phyloP scores from a whole-genome alignment of 1,140 invertebrate species.

The Lepidostoma basale region DNA sequence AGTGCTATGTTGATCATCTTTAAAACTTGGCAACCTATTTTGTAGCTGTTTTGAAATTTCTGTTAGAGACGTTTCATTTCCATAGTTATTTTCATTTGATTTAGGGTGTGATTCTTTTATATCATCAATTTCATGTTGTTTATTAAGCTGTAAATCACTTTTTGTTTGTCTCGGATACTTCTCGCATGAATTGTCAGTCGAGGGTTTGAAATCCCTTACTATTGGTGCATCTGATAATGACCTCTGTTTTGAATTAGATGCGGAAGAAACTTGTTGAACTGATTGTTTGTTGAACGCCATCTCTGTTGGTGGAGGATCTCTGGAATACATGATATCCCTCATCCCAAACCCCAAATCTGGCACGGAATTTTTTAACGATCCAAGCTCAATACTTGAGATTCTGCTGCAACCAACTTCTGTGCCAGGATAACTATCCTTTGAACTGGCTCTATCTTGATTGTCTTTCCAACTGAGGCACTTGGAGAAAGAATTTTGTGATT shows the following conservation, averaged over 20 bases:
- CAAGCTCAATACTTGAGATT: slow-evolving; percentile 29
- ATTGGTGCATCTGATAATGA: not conserved
- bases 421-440: not conserved
- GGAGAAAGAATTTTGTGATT: not conserved
- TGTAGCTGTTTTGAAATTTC: no score
- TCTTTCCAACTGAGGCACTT: slow-evolving; percentile 1
- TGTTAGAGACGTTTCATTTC: no score
- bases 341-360: slow-evolving; percentile 54
- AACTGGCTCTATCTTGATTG: not conserved
- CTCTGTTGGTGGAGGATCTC: not conserved
- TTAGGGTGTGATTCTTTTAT: no score
- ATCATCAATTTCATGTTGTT: no score
- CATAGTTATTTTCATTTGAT: no score
- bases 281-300: not conserved
- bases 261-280: not conserved
- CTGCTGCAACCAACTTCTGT: not conserved
- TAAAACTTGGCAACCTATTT: no score
- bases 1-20: no score
- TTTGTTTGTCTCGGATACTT: no score
- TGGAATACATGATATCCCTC: slow-evolving; percentile 41
- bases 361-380: slow-evolving; percentile 50
- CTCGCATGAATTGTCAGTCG: no score
- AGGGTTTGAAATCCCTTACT: not conserved
- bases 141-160: no score
- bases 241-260: not conserved